phyloP scores from a whole-genome alignment of 2,797 vertebrate species.

The Pygocentrus nattereri region DNA sequence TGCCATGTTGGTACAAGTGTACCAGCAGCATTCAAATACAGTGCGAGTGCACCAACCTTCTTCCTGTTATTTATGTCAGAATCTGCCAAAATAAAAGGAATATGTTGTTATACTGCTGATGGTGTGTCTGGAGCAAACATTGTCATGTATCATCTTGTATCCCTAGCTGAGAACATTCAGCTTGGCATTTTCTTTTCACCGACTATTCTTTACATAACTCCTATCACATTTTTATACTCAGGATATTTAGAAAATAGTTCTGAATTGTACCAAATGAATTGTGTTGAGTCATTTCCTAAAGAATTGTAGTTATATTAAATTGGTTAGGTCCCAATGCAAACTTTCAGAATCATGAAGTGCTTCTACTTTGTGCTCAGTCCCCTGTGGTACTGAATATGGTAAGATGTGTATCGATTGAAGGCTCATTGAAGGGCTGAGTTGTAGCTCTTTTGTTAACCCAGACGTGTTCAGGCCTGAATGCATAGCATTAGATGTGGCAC shows the following conservation, averaged over 20 bases:
- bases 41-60: too few relatives aligned
- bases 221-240: not conserved
- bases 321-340: constrained; percentile 26
- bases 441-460: constrained; percentile 61
- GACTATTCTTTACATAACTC: not conserved
- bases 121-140: too few relatives aligned
- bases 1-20: too few relatives aligned
- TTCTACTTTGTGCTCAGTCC: constrained; percentile 36
- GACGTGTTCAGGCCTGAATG: constrained; percentile 57
- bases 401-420: constrained; percentile 47
- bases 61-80: too few relatives aligned
- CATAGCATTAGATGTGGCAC: constrained; percentile 58
- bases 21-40: too few relatives aligned
- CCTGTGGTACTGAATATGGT: constrained; percentile 48
- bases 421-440: constrained; percentile 49
- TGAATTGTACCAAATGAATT: not conserved
- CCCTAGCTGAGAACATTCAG: not conserved
- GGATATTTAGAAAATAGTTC: not conserved
- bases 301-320: not conserved
- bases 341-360: constrained; percentile 32
- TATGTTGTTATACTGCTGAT: too few relatives aligned
- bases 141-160: too few relatives aligned
- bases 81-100: too few relatives aligned
- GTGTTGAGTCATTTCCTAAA: not conserved
- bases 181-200: not conserved